Conservation (phyloP, 2,888 invertebrate genomes). For the Toxonevra muliebris region DNA sequence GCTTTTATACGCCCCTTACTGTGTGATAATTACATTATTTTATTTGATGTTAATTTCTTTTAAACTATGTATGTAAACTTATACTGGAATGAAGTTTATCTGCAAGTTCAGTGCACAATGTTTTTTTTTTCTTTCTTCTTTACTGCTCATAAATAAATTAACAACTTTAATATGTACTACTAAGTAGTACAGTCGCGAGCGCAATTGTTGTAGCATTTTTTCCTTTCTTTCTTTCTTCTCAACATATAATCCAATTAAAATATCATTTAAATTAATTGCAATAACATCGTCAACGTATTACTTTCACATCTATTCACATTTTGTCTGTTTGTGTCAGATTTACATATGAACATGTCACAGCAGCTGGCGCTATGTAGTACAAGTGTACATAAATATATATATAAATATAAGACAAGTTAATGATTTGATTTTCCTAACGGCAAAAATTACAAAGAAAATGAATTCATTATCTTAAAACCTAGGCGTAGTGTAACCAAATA, state of each 20-base stretch:
- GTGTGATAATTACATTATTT: not conserved
- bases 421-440: not conserved
- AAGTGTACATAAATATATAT: not conserved
- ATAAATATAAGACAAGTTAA: not conserved
- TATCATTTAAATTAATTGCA: constrained; percentile 10
- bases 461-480: too few species aligned
- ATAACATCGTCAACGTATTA: not conserved
- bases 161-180: not conserved
- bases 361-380: not conserved
- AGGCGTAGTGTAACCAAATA: too few species aligned
- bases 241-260: constrained; percentile 20
- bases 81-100: not conserved
- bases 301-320: not conserved
- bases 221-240: not conserved
- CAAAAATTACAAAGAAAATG: too few species aligned
- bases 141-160: not conserved
- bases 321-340: not conserved
- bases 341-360: not conserved
- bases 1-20: not conserved
- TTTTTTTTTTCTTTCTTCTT: not conserved
- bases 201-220: too few species aligned
- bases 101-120: not conserved
- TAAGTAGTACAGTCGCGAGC: not conserved
- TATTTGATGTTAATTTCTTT: not conserved
- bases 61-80: not conserved